A percentile compares a stretch with the other conserved stretches of the same genome.
phyloP scores from a whole-genome alignment of 2,113 vertebrate species.

The Ginglymostoma cirratum region DNA sequence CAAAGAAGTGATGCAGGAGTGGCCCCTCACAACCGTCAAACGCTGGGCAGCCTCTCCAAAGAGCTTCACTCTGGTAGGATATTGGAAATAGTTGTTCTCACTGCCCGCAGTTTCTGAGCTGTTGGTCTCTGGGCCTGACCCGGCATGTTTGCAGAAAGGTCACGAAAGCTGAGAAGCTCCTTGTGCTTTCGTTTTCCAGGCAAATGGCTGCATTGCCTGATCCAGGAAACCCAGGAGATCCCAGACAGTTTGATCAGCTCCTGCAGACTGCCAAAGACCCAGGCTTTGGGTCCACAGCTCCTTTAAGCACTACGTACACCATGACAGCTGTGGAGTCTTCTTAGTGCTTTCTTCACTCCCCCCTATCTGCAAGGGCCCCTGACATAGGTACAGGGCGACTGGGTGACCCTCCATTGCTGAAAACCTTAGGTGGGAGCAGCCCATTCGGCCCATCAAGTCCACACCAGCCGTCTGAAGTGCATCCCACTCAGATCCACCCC shows the following conservation, averaged over 20 bases:
- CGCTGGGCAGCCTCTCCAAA: conserved; percentile 98
- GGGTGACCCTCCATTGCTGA: not conserved
- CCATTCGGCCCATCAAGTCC: too few species aligned
- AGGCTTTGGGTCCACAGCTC: not conserved
- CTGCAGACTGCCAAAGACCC: not conserved
- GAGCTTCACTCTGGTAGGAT: conserved; percentile 92
- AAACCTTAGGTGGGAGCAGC: not conserved
- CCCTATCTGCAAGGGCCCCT: not conserved
- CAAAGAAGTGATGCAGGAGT: conserved; percentile 96
- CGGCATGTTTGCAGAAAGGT: not conserved
- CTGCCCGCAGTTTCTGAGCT: fast-evolving
- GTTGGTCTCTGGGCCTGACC: not conserved
- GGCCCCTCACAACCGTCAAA: conserved; percentile 95
- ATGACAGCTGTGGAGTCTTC: not conserved
- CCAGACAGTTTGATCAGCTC: not conserved
- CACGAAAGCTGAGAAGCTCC: not conserved
- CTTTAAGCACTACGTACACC: not conserved
- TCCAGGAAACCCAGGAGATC: not conserved
- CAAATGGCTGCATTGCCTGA: not conserved
- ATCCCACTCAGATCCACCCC: too few species aligned
- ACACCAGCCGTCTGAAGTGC: too few species aligned
- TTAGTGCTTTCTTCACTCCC: too few species aligned
- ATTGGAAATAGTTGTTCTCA: not conserved
- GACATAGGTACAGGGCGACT: not conserved
- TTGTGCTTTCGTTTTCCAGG: too few species aligned